Percentiles rank a stretch among this genome's conserved stretches.
Conservation (phyloP, 2,888 invertebrate species). For the Mamestra brassicae region DNA sequence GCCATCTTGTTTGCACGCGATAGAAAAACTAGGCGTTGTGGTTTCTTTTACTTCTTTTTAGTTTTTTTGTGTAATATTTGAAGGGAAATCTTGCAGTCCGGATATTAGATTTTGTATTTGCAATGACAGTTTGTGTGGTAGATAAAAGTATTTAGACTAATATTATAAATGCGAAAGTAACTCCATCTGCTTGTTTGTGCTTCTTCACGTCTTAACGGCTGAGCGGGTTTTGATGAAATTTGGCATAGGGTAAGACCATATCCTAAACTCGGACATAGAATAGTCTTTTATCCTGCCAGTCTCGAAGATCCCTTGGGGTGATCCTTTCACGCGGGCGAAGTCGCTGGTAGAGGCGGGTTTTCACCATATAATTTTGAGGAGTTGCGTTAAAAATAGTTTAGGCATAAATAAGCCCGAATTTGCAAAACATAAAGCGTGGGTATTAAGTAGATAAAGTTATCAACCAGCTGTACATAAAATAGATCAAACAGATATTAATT, state of each 20-base stretch:
- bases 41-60: conserved; percentile 37
- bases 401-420: background rate
- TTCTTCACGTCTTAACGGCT: no score
- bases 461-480: background rate
- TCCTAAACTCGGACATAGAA: no score
- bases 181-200: no score
- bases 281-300: no score
- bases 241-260: no score
- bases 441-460: background rate
- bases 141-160: background rate
- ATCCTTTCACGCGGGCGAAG: no score
- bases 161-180: no score
- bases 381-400: background rate
- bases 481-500: conserved; percentile 7
- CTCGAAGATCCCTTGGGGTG: no score
- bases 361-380: background rate
- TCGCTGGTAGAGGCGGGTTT: background rate
- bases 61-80: conserved; percentile 56
- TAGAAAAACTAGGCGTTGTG: conserved; percentile 56
- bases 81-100: conserved; percentile 7
- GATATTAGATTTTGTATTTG: conserved; percentile 34
- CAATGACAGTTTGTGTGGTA: background rate
- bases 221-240: no score
- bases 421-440: background rate
- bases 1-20: conserved; percentile 58